These are phyloP conservation scores for Rallus limicola DNA, from an alignment of 2,113 vertebrate species.

Conservation along the genomic window DNA sequence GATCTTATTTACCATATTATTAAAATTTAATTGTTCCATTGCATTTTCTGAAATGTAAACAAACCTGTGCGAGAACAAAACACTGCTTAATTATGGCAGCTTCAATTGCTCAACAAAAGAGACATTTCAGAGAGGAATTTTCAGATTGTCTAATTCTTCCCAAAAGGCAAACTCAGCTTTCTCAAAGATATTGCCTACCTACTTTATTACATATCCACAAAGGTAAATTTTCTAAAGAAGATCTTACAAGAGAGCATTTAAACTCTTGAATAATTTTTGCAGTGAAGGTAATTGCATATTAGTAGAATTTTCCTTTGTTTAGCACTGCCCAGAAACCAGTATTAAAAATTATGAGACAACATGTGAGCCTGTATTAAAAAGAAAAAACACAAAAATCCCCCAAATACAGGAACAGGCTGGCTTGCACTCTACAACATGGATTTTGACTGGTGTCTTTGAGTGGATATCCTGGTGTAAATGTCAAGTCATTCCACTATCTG, in stretches of 20 bases:
- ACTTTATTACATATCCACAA: neutral
- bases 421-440: neutral
- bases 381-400: neutral
- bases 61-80: slow-evolving; percentile 54
- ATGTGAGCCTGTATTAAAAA: neutral
- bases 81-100: slow-evolving; percentile 1
- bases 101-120: slow-evolving; percentile 51
- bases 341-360: neutral
- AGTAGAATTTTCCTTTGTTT: neutral
- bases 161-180: slow-evolving; percentile 13
- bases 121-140: slow-evolving; percentile 40
- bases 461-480: neutral
- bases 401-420: neutral
- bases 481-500: neutral
- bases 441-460: neutral
- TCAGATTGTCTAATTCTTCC: slow-evolving; percentile 8
- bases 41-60: slow-evolving; percentile 70
- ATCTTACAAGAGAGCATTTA: neutral
- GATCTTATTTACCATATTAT: slow-evolving; percentile 75
- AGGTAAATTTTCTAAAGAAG: slow-evolving; percentile 21
- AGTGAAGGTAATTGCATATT: neutral
- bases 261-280: neutral
- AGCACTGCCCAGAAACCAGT: neutral
- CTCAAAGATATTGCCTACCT: neutral
- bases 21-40: slow-evolving; percentile 77